Base-by-base conservation (phyloP, 2,113 vertebrate genomes). In the Hippocampus comes region DNA sequence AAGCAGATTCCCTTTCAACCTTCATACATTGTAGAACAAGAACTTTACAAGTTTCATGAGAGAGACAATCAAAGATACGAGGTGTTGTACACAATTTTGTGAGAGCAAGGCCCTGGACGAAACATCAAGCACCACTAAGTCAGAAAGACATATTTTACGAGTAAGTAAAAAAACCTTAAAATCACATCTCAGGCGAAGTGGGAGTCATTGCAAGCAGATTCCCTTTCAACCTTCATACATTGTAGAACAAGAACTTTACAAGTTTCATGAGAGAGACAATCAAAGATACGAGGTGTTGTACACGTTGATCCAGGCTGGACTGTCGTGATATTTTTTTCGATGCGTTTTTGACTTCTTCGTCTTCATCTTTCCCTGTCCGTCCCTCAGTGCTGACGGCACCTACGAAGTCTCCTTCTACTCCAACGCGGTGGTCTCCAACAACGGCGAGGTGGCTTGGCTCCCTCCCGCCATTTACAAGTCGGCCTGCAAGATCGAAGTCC, bases 381-480 rank as follows among this genome's bases (percentile, higher is more conserved):
- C 25, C 48, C 3, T 74, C 76, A 94, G 92, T 83, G 93, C 92
- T 41, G 93, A 94, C 67, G 93, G 93, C 51, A 93, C 91, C 41
- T 94, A 94, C 15, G 92, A 94, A 86, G 93, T 94, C 30, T 94
- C 93, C 46, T 94, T 93, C 85, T 94, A 94, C 83, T 93, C 87
- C 63, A 94, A 93, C 10, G 92, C 89, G 0, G 80, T 94, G 25
- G 86, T 94, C 46, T 94, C 93, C 77, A 91, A 88, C 86, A 93
- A 91, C 0, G 93, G 93, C 0, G 90, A 93, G 72, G 91, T 94
- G 7, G 81, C 84, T 80, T 94, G 93, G 93, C 90, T 94, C 57
- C 93, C 93, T 4, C 93, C 93, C 5, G 93, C 93, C 15, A 94
- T 94, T 83, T 94, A 94, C 78, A 94, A 93, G 71, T 94, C 93